These are phyloP conservation scores for Oxytorus armatus DNA, from an alignment of 2,888 invertebrate genomes.

Conservation along the genomic window DNA sequence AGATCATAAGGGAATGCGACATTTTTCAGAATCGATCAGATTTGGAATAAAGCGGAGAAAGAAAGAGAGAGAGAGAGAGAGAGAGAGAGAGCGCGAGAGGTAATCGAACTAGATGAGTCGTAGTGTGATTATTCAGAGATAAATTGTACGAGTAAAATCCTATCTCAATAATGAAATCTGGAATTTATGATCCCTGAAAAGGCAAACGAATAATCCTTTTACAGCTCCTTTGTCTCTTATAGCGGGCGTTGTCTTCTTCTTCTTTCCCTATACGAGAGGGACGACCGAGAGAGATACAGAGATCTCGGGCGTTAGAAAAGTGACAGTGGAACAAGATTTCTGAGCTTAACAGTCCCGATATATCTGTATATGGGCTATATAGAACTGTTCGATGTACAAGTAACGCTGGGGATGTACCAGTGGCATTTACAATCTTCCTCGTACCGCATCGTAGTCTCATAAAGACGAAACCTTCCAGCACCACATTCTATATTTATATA, in stretches of 20 bases:
- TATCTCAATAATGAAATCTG: constrained; percentile 30
- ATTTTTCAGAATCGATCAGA: background rate
- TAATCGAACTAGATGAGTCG: background rate
- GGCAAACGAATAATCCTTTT: constrained; percentile 26
- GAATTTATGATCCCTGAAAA: constrained; percentile 50
- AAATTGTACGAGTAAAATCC: constrained; percentile 34
- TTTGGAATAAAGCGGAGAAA: background rate
- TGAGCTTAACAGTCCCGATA: constrained; percentile 1
- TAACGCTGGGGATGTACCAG: constrained; percentile 66
- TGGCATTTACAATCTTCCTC: constrained; percentile 68
- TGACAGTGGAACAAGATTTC: constrained; percentile 51
- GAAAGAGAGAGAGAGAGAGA: background rate
- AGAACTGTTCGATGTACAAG: constrained; percentile 30
- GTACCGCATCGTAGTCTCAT: constrained; percentile 33
- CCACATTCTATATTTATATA: background rate
- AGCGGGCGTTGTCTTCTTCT: constrained; percentile 38
- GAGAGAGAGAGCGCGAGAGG: background rate
- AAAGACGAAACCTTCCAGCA: constrained; percentile 32
- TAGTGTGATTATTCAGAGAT: constrained; percentile 35
- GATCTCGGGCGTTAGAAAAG: constrained; percentile 29
- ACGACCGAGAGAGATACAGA: background rate
- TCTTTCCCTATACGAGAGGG: background rate
- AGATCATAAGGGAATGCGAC: constrained; percentile 21
- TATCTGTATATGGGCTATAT: constrained; percentile 6
- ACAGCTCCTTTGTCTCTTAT: constrained; percentile 51